Conservation (phyloP, 2,113 vertebrate genomes). For the Passer montanus region DNA sequence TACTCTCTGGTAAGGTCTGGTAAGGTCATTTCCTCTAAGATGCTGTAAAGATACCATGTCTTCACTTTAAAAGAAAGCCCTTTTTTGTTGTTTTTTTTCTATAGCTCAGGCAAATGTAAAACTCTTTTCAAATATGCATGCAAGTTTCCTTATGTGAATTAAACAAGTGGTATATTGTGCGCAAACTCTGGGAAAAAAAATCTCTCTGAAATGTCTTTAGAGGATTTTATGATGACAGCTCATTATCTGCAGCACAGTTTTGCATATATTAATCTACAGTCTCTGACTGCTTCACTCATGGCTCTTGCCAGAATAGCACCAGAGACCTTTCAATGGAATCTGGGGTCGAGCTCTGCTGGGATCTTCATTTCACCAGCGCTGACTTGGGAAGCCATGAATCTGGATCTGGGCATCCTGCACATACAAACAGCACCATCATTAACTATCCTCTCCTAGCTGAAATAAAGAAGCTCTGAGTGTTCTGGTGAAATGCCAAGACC, state of each 20-base stretch:
- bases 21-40: slow-evolving; percentile 15
- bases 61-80: background rate
- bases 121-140: background rate
- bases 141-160: background rate
- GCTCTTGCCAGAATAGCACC: background rate
- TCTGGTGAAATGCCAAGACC: background rate
- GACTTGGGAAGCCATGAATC: background rate
- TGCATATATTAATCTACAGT: background rate
- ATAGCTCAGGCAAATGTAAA: background rate
- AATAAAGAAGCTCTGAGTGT: background rate
- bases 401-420: background rate
- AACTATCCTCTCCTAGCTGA: background rate
- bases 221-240: background rate
- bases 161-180: slow-evolving; percentile 21
- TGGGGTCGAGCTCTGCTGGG: background rate
- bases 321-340: slow-evolving; percentile 41
- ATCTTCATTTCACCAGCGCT: background rate
- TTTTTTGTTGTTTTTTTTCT: background rate
- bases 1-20: background rate
- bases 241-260: background rate
- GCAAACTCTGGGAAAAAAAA: background rate
- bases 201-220: background rate
- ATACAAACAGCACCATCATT: background rate
- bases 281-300: background rate
- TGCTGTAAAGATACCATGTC: background rate